Evolutionary conservation across 2,113 vertebrate genomes (phyloP).

Genomic region (Salminus brasiliensis): DNA sequence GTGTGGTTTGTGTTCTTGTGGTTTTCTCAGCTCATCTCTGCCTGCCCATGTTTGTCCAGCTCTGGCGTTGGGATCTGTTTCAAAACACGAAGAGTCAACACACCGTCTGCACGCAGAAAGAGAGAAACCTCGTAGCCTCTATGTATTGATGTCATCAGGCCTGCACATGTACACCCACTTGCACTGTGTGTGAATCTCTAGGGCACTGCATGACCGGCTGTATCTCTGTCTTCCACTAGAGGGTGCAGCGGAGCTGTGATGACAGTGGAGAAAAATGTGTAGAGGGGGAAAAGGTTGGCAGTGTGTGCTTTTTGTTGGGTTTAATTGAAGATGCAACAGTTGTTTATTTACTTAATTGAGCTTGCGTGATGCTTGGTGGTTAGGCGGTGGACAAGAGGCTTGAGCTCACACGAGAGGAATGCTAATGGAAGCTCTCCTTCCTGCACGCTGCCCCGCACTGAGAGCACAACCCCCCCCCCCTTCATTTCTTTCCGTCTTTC

Average conservation of each 20-base stretch:
- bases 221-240: constrained; percentile 62
- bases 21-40: neutral
- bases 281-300: neutral
- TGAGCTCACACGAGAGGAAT: constrained; percentile 78
- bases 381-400: constrained; percentile 68
- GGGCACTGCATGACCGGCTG: neutral
- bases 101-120: neutral
- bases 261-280: neutral
- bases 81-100: neutral
- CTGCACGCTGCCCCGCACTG: constrained; percentile 35
- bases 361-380: constrained; percentile 79
- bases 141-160: neutral
- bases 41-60: neutral
- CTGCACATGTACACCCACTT: constrained; percentile 14
- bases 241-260: constrained; percentile 55
- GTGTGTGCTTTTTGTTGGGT: constrained; percentile 59
- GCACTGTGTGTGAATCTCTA: neutral
- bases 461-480: constrained; percentile 11
- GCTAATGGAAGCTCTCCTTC: constrained; percentile 74
- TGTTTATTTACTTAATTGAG: constrained; percentile 75
- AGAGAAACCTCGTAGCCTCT: neutral
- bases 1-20: neutral
- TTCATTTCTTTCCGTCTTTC: constrained; percentile 19
- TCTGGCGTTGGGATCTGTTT: neutral
- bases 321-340: constrained; percentile 69